phyloP scores from a whole-genome alignment of 2,113 vertebrate species.

The Actenoides hombroni region DNA sequence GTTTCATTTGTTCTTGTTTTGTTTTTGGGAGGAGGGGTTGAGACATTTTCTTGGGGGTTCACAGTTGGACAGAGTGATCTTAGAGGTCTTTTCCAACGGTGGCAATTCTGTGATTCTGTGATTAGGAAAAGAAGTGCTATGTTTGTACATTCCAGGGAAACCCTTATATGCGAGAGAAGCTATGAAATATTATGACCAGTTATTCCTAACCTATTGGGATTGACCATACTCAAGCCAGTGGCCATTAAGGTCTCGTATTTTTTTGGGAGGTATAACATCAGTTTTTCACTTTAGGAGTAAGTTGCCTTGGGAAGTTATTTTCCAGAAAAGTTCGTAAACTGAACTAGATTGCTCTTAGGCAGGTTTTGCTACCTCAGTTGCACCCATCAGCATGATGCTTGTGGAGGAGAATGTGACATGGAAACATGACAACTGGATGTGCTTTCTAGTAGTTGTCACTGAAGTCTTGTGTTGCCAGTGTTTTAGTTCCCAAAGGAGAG shows the following conservation, averaged over 20 bases:
- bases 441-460: background rate
- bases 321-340: background rate
- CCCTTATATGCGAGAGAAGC: background rate
- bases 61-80: no score
- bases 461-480: background rate
- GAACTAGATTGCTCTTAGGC: background rate
- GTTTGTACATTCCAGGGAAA: background rate
- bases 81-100: no score
- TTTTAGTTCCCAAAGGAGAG: background rate
- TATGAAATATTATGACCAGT: background rate
- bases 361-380: slow-evolving; percentile 1
- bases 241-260: background rate
- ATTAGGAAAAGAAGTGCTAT: background rate
- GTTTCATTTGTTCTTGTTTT: no score
- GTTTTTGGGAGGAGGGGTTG: no score
- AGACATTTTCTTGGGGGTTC: no score
- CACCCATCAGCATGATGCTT: background rate
- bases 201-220: background rate
- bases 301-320: background rate
- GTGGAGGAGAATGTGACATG: background rate
- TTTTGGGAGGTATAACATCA: background rate
- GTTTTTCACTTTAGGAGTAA: background rate
- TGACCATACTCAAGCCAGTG: background rate
- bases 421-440: slow-evolving; percentile 19
- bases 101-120: no score